Conservation (phyloP, 2,113 vertebrate species). For the Elachura formosa region DNA sequence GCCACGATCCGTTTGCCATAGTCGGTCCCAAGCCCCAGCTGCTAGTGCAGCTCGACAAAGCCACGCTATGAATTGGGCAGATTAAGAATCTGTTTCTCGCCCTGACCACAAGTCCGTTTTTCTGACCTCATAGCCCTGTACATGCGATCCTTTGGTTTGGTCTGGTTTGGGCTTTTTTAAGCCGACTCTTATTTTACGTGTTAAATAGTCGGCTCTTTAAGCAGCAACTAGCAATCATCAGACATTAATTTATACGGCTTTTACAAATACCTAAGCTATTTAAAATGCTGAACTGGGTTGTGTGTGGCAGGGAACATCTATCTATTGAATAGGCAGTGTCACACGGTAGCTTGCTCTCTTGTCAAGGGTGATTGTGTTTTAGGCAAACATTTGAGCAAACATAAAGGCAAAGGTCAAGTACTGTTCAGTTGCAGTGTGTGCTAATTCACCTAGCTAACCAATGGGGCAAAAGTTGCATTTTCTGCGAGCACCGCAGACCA, state of each 20-base stretch:
- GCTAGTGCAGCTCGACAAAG: background rate
- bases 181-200: background rate
- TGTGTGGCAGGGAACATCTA: constrained; percentile 87
- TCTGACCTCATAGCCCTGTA: background rate
- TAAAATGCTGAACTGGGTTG: constrained; percentile 77
- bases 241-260: constrained; percentile 78
- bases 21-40: background rate
- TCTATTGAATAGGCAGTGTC: constrained; percentile 92
- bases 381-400: constrained; percentile 95
- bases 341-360: constrained; percentile 89
- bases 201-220: constrained; percentile 65
- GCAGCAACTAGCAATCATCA: constrained; percentile 71
- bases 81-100: constrained; percentile 6
- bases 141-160: background rate
- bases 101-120: background rate
- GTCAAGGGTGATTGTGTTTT: constrained; percentile 98
- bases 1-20: background rate
- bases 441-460: constrained; percentile 93
- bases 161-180: background rate
- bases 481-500: constrained; percentile 60
- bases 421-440: constrained; percentile 94
- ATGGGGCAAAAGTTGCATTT: constrained; percentile 85
- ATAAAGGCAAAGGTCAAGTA: constrained; percentile 99
- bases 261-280: constrained; percentile 86
- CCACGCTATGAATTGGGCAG: background rate